Evolutionary conservation across 2,888 invertebrate genomes (phyloP), one percentile per base, ranked within the genome.

Genomic region (Dascillus cervinus): DNA sequence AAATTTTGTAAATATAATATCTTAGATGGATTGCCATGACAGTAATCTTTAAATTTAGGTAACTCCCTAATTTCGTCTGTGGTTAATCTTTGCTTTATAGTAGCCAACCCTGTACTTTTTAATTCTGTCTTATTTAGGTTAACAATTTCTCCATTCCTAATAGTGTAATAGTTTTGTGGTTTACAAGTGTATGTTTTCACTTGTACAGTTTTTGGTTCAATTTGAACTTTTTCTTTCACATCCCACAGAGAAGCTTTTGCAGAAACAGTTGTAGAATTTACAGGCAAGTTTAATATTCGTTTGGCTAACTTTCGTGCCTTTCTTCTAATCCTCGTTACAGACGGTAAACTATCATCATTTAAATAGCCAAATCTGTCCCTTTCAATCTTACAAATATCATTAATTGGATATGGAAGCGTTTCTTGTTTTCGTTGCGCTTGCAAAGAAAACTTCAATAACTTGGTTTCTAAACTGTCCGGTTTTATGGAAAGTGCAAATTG

Each of bases 1-100:
- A 76, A 66, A 53, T 76, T 76, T 60, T 75, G 75, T 10, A 75
- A 44, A 50, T 67, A 75, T 5, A 76, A 54, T 4, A 66, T 63
- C 73, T 74, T n/a, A 2, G 71, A 69, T 29, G 72, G 72, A 41
- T 54, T 49, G 11, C 74, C 75, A 30, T 67, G 64, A 17, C 67
- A 58, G 53, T 73, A 75, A 43, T 72, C 66, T 44, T 65, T 60
- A 46, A 74, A 75, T 43, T 67, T 61, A 1, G 71, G 69, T 42
- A 73, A 65, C 39, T 65, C 66, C 53, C 55, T 69, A 13, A 75
- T 73, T 46, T 74, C 69, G 49, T 71, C 71, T 12, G 71, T 32
- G 22, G 56, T 53, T 63, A 74, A 65, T 46, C 70, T 69, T 5
- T 67, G 66, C 52, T 68, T 68, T 15, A 68, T 44, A 11, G 70